phyloP scores from a whole-genome alignment of 2,113 vertebrate species.

The Trematomus loennbergii region DNA sequence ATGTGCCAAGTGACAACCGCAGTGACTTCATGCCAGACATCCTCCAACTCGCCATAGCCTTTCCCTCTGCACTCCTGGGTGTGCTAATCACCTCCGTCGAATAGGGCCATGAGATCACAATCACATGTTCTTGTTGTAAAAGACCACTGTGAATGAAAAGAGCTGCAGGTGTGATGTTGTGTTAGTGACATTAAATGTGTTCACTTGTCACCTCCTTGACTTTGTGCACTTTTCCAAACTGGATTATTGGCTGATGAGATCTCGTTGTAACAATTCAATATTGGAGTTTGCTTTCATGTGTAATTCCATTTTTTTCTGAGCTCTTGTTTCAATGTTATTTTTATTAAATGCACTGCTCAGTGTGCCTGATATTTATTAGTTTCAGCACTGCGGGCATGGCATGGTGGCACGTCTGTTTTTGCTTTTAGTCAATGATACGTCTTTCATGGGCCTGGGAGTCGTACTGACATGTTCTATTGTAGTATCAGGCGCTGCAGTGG shows the following conservation, averaged over 20 bases:
- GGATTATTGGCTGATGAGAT: conserved; percentile 49
- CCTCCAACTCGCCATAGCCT: conserved; percentile 53
- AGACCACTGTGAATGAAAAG: conserved; percentile 59
- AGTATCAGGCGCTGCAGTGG: conserved; percentile 15
- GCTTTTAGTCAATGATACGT: conserved; percentile 51
- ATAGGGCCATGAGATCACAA: conserved; percentile 64
- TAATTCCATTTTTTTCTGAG: conserved; percentile 16
- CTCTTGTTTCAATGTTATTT: conserved; percentile 61
- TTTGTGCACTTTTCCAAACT: conserved; percentile 34
- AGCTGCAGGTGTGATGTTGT: conserved; percentile 61
- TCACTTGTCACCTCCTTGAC: conserved; percentile 43
- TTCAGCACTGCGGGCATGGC: conserved; percentile 46
- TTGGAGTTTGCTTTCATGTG: conserved; percentile 49
- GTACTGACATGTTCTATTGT: conserved; percentile 13
- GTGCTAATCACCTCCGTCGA: conserved; percentile 64
- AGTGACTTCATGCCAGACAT: conserved; percentile 72
- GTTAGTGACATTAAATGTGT: conserved; percentile 49
- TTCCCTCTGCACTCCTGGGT: conserved; percentile 64
- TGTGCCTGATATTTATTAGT: conserved; percentile 65
- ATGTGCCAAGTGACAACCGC: conserved; percentile 68
- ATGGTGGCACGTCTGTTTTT: conserved; percentile 42
- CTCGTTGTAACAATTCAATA: conserved; percentile 49
- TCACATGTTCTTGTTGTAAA: conserved; percentile 56
- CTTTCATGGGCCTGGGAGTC: conserved; percentile 35
- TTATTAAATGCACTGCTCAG: conserved; percentile 56